Percentiles rank a stretch among this genome's conserved stretches.
Evolutionary conservation across 2,888 invertebrate species (phyloP).

Genomic region (Hirtodrosophila confusa): DNA sequence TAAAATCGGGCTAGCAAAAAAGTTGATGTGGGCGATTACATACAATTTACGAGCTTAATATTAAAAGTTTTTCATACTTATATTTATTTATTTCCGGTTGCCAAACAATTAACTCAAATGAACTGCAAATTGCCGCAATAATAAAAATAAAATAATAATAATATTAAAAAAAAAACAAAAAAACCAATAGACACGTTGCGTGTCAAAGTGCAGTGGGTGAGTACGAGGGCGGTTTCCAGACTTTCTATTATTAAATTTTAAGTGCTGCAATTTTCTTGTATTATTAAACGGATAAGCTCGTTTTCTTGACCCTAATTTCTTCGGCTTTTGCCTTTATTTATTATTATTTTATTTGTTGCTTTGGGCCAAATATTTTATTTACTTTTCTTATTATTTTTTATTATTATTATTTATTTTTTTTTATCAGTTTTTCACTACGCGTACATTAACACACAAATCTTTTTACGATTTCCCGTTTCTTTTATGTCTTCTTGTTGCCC

Average conservation of each 20-base stretch:
- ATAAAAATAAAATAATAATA: constrained; percentile 36
- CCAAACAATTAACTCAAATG: constrained; percentile 72
- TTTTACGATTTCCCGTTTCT: constrained; percentile 52
- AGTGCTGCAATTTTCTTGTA: constrained; percentile 37
- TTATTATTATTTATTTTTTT: too few species aligned
- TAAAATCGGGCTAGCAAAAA: constrained; percentile 25
- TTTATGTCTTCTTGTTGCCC: constrained; percentile 41
- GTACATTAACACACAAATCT: constrained; percentile 53
- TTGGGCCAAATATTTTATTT: too few species aligned
- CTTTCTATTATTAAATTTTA: constrained; percentile 49
- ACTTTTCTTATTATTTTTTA: constrained; percentile 24
- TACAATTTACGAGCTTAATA: constrained; percentile 25
- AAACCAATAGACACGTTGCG: constrained; percentile 74
- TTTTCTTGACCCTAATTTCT: constrained; percentile 15
- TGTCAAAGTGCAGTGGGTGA: constrained; percentile 83
- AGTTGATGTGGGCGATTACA: constrained; percentile 18
- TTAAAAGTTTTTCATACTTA: constrained; percentile 47
- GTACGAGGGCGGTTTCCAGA: constrained; percentile 38
- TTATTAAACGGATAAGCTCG: constrained; percentile 22
- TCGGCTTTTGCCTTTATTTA: constrained; percentile 16
- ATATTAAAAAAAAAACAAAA: constrained; percentile 36
- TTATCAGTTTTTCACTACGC: constrained; percentile 40
- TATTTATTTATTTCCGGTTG: constrained; percentile 57
- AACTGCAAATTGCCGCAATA: constrained; percentile 63
- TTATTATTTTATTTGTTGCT: constrained; percentile 38